A percentile compares a stretch with the other conserved stretches of the same genome.
phyloP scores from a whole-genome alignment of 2,888 invertebrate genomes.

The Tetheella fluctuosa region DNA sequence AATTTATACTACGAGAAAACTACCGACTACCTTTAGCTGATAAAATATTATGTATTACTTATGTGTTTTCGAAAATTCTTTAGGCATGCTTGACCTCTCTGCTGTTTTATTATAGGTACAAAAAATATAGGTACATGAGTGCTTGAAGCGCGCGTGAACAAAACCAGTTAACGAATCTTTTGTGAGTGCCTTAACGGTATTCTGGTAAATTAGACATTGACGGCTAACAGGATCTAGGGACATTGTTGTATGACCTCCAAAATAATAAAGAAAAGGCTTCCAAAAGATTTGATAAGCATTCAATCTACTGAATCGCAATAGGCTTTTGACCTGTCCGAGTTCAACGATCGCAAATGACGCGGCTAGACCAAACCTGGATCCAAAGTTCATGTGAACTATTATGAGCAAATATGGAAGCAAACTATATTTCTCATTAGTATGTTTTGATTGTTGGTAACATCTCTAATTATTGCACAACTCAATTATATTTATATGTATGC shows the following conservation, averaged over 20 bases:
- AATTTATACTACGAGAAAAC: no score
- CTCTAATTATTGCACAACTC: neutral
- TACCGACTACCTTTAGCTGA: neutral
- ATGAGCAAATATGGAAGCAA: constrained; percentile 10
- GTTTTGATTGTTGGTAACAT: neutral
- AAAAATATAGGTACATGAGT: neutral
- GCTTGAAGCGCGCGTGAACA: neutral
- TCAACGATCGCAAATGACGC: constrained; percentile 55
- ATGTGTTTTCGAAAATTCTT: neutral
- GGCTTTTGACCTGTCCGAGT: constrained; percentile 71
- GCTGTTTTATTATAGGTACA: neutral
- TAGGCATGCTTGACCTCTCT: neutral
- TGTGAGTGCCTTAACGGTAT: constrained; percentile 9
- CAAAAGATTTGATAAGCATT: constrained; percentile 43
- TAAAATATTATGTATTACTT: no score
- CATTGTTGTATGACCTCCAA: constrained; percentile 12
- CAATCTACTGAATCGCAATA: constrained; percentile 49
- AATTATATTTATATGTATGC: neutral
- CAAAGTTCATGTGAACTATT: constrained; percentile 44
- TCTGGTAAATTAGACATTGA: constrained; percentile 8
- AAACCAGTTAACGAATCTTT: constrained; percentile 10
- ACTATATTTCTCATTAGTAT: neutral
- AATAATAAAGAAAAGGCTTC: constrained; percentile 25
- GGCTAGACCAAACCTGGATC: constrained; percentile 46
- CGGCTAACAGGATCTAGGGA: constrained; percentile 10